These are phyloP conservation scores for Nesogale talazaci DNA, from an alignment of 2,113 vertebrate genomes.

Conservation along the genomic window DNA sequence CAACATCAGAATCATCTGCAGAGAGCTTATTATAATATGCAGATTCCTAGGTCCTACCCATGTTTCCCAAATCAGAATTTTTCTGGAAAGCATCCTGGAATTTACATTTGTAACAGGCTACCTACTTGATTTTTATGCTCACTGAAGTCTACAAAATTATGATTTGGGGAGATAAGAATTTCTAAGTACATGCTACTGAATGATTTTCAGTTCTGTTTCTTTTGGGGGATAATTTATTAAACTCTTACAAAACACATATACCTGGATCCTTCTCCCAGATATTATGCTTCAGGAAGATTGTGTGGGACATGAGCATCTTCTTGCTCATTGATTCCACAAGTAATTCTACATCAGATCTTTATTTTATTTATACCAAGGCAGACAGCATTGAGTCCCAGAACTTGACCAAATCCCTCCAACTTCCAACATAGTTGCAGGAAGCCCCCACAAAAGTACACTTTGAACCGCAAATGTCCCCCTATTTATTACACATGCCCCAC, in stretches of 20 bases:
- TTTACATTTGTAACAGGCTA: constrained; percentile 37
- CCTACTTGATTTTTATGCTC: background rate
- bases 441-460: background rate
- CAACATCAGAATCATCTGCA: constrained; percentile 34
- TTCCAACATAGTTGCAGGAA: background rate
- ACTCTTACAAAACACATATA: background rate
- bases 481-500: background rate
- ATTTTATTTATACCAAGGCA: background rate
- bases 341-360: background rate
- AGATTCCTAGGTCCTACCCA: background rate
- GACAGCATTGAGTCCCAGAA: background rate
- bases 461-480: background rate
- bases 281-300: constrained; percentile 15
- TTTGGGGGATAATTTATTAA: constrained; percentile 29
- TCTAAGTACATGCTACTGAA: constrained; percentile 39
- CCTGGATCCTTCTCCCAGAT: background rate
- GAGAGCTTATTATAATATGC: constrained; percentile 31
- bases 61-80: constrained; percentile 11
- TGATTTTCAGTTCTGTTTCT: constrained; percentile 20
- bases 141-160: background rate
- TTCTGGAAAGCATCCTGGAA: constrained; percentile 24
- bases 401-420: background rate
- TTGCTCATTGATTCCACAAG: background rate
- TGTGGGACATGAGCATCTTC: background rate
- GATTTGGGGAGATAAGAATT: background rate